phyloP scores from a whole-genome alignment of 1,140 invertebrate genomes.

The Dinoponera quadriceps region DNA sequence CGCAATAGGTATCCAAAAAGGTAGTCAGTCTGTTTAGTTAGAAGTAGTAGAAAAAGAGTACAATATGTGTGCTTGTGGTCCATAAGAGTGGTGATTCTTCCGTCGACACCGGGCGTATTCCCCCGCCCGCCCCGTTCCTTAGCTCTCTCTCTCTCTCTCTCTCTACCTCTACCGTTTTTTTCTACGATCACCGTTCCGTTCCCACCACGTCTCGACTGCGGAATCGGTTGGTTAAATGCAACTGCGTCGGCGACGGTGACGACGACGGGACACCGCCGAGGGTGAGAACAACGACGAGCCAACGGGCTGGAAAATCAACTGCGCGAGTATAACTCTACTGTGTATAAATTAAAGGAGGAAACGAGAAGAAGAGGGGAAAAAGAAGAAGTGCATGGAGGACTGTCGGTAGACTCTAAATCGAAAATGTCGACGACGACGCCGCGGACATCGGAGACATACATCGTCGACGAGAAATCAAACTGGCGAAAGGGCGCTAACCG shows the following conservation, averaged over 20 bases:
- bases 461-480: neutral
- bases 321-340: neutral
- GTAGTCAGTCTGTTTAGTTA: conserved; percentile 82
- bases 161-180: no score
- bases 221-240: no score
- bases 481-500: conserved; percentile 17
- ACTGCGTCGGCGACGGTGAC: no score
- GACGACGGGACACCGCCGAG: neutral
- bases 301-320: neutral
- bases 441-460: neutral
- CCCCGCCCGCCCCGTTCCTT: neutral
- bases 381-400: neutral
- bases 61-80: conserved; percentile 70
- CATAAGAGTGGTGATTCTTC: conserved; percentile 57
- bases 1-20: conserved; percentile 78
- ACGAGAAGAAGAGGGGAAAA: neutral
- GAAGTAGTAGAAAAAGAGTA: conserved; percentile 74
- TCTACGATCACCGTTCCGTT: no score
- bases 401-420: neutral
- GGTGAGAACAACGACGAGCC: conserved; percentile 7
- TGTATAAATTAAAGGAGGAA: conserved; percentile 1
- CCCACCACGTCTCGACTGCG: no score
- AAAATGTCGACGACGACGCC: neutral
- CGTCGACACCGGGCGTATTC: neutral
- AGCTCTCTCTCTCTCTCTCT: no score